phyloP scores from a whole-genome alignment of 1,140 invertebrate species.

The Drosophila seguyi region DNA sequence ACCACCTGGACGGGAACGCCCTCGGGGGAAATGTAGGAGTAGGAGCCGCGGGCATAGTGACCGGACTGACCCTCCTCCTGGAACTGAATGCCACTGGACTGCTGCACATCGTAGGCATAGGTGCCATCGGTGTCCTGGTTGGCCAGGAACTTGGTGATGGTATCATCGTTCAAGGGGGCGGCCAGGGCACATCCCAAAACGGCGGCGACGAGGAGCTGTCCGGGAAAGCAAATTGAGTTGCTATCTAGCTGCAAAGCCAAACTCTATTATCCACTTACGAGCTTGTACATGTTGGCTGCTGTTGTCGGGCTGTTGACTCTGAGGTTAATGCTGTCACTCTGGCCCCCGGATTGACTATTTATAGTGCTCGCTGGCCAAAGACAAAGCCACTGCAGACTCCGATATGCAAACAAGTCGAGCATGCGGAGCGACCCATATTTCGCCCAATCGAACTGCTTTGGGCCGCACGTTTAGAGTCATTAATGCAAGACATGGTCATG shows the following conservation, averaged over 20 bases:
- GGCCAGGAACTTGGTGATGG: slow-evolving; percentile 45
- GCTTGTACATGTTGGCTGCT: slow-evolving; percentile 59
- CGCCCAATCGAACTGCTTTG: slow-evolving; percentile 40
- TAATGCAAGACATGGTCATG: slow-evolving; percentile 33
- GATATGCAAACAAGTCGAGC: slow-evolving; percentile 56
- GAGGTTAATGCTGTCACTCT: slow-evolving; percentile 43
- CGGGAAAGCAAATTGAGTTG: slow-evolving; percentile 23
- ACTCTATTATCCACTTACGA: slow-evolving; percentile 52
- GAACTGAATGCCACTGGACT: slow-evolving; percentile 34
- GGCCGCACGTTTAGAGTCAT: slow-evolving; percentile 41
- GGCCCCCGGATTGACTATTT: slow-evolving; percentile 55
- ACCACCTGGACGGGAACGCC: slow-evolving; percentile 84
- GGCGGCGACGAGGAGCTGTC: slow-evolving; percentile 59
- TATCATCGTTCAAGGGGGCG: slow-evolving; percentile 37
- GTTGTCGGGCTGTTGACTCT: slow-evolving; percentile 36
- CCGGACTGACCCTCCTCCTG: slow-evolving; percentile 61
- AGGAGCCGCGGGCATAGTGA: slow-evolving; percentile 40
- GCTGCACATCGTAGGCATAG: slow-evolving; percentile 40
- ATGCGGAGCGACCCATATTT: slow-evolving; percentile 48
- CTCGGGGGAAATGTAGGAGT: slow-evolving; percentile 67
- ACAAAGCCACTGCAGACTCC: slow-evolving; percentile 39
- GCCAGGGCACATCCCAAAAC: slow-evolving; percentile 52
- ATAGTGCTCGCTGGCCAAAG: slow-evolving; percentile 48
- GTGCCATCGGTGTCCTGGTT: slow-evolving; percentile 50
- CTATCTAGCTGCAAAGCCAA: background rate